Evolutionary conservation across 2,888 invertebrate species (phyloP), one percentile per base, ranked within the genome.

Genomic region (Dichetophora obliterata): DNA sequence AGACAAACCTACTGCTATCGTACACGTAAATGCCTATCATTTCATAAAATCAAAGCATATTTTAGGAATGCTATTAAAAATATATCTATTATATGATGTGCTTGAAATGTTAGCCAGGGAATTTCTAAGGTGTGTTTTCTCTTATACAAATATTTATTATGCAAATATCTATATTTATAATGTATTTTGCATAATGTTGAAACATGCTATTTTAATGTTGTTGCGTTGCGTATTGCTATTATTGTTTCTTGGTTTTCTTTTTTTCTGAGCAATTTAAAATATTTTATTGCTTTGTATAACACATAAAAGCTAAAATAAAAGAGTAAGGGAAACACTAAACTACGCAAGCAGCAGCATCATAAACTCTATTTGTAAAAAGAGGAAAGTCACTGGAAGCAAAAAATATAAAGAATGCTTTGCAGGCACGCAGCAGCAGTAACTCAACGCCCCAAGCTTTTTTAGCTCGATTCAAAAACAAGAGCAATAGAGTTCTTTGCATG

Each of bases 271-370:
- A 27, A 61, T 27, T 4, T 16, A 34, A 63, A 63, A 31, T 31
- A 63, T 63, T 63, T 63, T 63, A 63, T 63, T 63, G 63, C 63
- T 63, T 27, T 31, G 63, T 34, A 34, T 63, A 63, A 63, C 34
- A 31, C 4, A 63, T 31, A 63, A 34, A 63, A 63, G 63, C 31
- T 63, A 31, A 34, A 63, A 63, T 34, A 34, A 16, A 63, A 63
- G 34, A 34, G 8, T 5, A 11, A 27, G 57, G 14, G 0, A 31
- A 31, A 31, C 31, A 31, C 5, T 4, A 31, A 31, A 31, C 31
- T 31, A 4, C 5, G 31, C 31, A 31, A 31, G 31, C 31, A 31
- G n/a, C n/a, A n/a, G n/a, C n/a, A n/a, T n/a, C n/a, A n/a, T n/a
- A n/a, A n/a, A n/a, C n/a, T n/a, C n/a, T n/a, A n/a, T n/a, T n/a